phyloP scores from a whole-genome alignment of 2,797 vertebrate genomes.

The Semotilus atromaculatus region DNA sequence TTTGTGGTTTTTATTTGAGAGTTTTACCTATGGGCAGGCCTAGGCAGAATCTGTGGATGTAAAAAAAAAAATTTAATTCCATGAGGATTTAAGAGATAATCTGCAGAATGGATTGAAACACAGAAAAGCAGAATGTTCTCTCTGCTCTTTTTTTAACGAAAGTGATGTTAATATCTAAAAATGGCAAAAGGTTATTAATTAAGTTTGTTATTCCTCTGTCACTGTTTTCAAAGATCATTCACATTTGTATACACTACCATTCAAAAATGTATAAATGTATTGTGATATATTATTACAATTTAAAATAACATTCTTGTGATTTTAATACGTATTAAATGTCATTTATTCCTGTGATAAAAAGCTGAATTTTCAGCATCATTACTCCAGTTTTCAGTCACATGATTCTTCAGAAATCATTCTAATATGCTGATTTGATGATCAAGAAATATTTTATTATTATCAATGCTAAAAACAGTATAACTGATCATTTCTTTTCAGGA shows the following conservation, averaged over 20 bases:
- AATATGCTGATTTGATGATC: not conserved
- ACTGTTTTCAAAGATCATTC: not conserved
- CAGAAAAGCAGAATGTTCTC: not conserved
- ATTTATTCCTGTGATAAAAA: not conserved
- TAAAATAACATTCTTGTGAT: not conserved
- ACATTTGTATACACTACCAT: not conserved
- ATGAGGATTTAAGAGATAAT: not conserved
- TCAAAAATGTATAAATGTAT: not conserved
- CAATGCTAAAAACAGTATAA: not conserved
- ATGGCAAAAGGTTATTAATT: not conserved
- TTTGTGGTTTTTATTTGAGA: not conserved
- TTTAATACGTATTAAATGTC: not conserved
- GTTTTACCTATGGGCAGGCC: not conserved
- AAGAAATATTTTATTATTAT: not conserved
- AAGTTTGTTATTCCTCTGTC: not conserved
- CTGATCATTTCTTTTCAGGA: not conserved
- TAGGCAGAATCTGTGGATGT: not conserved
- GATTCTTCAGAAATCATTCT: not conserved
- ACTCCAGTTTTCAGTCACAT: not conserved
- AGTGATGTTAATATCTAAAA: not conserved
- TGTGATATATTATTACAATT: not conserved
- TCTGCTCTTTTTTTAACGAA: not conserved
- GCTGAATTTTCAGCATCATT: not conserved
- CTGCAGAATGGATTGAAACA: not conserved
- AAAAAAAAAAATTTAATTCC: not conserved